Base-by-base conservation (phyloP, 1,140 invertebrate species). In the Amyelois transitella region DNA sequence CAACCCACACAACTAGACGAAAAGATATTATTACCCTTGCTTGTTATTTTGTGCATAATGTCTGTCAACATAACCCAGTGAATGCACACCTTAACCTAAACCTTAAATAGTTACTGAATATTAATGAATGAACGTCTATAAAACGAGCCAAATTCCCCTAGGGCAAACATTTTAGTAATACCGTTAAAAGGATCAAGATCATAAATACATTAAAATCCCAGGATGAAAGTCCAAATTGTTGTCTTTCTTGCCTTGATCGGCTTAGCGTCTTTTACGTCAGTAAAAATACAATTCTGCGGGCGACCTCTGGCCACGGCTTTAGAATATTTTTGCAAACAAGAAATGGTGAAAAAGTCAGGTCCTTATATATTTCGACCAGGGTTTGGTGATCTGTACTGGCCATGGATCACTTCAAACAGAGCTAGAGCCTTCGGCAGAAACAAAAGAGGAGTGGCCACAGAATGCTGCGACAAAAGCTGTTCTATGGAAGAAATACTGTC, bases 401-500 rank as follows among this genome's bases (percentile, higher is more conserved):
- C 45, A 0, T 21, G 45, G 45, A 48, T 21, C 19, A 48, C 19
- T 5, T 14, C 18, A 14, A 0, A 21, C 8, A 22, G 20, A 1
- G 18, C 28, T 3, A 12, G 50, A n/a, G 32, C 28, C 19, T 2
- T 52, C 10, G 44, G 12, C 51, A 44, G 51, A 7, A 32, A 38
- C 5, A 53, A 53, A 14, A 43, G 51, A 19, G 38, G 43, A 17
- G 43, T 53, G 6, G 61, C 58, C 7, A 45, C 63, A 7, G 71
- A 74, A 32, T 71, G 68, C 48, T 71, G 71, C 20, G 65, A 74
- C 1, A 73, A 73, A 10, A 54, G 59, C 1, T 73, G 71, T 32
- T 45, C 60, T 0, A 25, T 58, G 8, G 44, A 62, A 6, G 71
- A 70, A 43, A 45, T 74, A 7, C 24, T 74, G 18, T 44, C 63